Percentiles rank a stretch among this genome's conserved stretches.
Evolutionary conservation across 1,140 invertebrate species (phyloP).

Genomic region (Lasioglossum albipes): DNA sequence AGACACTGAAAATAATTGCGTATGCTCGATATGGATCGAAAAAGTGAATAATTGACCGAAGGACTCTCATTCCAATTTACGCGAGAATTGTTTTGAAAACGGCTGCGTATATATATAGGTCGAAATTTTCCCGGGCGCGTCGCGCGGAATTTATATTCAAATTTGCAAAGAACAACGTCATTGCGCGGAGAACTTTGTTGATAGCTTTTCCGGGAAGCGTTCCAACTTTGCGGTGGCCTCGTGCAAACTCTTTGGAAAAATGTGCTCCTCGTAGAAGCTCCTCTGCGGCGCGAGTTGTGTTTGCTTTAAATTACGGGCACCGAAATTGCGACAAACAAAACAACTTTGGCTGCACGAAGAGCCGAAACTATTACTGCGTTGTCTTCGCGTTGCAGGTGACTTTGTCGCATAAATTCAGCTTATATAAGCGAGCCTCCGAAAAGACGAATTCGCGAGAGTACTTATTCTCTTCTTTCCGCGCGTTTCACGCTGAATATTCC

Average conservation of each 20-base stretch:
- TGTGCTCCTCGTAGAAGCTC: neutral
- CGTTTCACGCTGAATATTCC: too few relatives aligned
- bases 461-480: too few relatives aligned
- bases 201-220: constrained; percentile 2
- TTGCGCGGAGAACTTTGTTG: neutral
- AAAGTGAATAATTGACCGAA: too few relatives aligned
- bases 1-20: too few relatives aligned
- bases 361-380: too few relatives aligned
- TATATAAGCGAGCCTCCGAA: too few relatives aligned
- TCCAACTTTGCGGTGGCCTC: neutral
- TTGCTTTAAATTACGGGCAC: constrained; percentile 4
- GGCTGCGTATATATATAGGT: neutral
- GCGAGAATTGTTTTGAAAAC: neutral
- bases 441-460: too few relatives aligned
- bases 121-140: neutral
- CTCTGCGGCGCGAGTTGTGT: neutral
- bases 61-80: neutral
- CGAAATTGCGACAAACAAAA: too few relatives aligned
- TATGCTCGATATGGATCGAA: too few relatives aligned
- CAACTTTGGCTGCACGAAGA: too few relatives aligned
- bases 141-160: constrained; percentile 21
- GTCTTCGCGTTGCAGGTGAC: too few relatives aligned
- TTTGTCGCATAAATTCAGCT: too few relatives aligned
- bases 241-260: neutral
- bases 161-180: constrained; percentile 13